Percentiles rank a stretch among this genome's conserved stretches.
phyloP scores from a whole-genome alignment of 2,888 invertebrate genomes.

The Pediacus dermestoides region DNA sequence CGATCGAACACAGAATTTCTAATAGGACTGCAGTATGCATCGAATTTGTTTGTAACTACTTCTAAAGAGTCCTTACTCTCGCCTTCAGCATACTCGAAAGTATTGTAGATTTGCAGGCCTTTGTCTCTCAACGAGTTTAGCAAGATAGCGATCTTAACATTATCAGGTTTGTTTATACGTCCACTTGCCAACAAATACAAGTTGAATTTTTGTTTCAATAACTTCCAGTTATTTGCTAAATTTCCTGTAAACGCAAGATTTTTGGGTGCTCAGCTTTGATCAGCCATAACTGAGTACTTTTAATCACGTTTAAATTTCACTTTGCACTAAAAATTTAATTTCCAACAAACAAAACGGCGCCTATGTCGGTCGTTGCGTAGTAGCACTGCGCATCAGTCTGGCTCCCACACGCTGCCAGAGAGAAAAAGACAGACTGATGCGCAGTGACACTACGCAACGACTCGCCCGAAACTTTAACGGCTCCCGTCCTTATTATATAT shows the following conservation, averaged over 20 bases:
- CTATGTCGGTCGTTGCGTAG: no score
- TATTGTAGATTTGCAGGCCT: constrained; percentile 22
- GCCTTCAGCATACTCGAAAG: constrained; percentile 18
- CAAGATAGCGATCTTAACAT: constrained; percentile 26
- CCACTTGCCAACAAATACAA: constrained; percentile 27
- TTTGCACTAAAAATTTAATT: no score
- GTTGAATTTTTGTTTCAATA: constrained; percentile 26
- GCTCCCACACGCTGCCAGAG: no score
- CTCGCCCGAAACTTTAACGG: no score
- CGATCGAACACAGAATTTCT: constrained; percentile 25
- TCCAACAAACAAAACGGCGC: no score
- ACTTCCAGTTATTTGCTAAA: constrained; percentile 22
- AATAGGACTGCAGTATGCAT: constrained; percentile 21
- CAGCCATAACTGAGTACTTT: no score
- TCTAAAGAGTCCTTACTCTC: constrained; percentile 16
- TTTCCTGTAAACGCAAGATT: constrained; percentile 6
- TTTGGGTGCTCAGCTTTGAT: constrained; percentile 12
- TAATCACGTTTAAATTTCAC: no score
- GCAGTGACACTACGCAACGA: no score
- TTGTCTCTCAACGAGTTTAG: constrained; percentile 21
- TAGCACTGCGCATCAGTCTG: no score
- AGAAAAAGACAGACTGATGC: no score
- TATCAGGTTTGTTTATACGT: constrained; percentile 19
- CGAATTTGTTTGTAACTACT: constrained; percentile 16
- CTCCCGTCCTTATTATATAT: no score